Evolutionary conservation across 2,113 vertebrate species (phyloP), one percentile per base, ranked within the genome.

Genomic region (Tachycineta bicolor): DNA sequence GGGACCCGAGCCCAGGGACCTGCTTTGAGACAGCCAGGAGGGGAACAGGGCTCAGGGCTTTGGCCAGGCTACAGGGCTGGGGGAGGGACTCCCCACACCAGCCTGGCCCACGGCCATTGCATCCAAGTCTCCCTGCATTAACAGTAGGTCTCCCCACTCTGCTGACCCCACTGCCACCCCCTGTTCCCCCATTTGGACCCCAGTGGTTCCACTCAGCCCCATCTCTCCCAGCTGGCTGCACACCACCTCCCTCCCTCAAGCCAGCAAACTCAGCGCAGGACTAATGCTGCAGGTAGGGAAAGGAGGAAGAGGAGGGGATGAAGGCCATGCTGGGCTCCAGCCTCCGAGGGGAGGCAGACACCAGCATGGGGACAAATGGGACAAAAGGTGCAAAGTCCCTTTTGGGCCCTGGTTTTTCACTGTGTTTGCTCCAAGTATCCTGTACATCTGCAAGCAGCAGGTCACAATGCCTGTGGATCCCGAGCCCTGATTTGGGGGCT

Each of bases 351-450:
- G 75, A 87, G 81, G 63, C 68, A 81, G 67, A 60, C 3, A 55
- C 59, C 37, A 33, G 59, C 12, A 11, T 16, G 3, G 63, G 43
- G 50, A 81, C n/a, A 33, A 15, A 67, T 76, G 76, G 52, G 56
- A 84, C 3, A 33, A 91, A 92, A 94, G 89, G 92, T 95, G 83
- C 89, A 91, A 90, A 82, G 60, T 89, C 77, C 77, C 78, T 67
- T 55, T 81, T 39, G 16, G 46, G 46, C 41, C 90, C 65, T 17
- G 23, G 39, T 90, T 86, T 59, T 78, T 84, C 37, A 52, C 31
- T 3, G 1, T 1, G 0, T 76, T 96, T 76, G 46, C 55, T 74
- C 67, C 67, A 77, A 81, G 43, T 1, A 0, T 46, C 63, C 55
- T 49, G 44, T 37, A 58, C 28, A 46, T 46, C 71, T 88, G 55